Evolutionary conservation across 2,113 vertebrate genomes (phyloP).

Genomic region (Tetrax tetrax): DNA sequence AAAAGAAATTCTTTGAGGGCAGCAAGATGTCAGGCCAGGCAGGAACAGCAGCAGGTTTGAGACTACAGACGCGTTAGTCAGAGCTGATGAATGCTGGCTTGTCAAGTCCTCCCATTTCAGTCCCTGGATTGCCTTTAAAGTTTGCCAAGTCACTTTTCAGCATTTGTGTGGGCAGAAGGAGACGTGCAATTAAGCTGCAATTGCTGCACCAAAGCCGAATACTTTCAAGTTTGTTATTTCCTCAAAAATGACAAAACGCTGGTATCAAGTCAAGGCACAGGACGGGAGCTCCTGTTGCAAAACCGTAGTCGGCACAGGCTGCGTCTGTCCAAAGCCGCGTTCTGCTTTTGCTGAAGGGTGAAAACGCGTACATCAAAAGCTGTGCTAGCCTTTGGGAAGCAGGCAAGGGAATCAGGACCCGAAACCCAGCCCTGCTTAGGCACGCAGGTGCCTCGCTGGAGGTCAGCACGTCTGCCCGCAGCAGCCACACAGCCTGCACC

Average conservation of each 20-base stretch:
- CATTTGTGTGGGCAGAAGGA: slow-evolving; percentile 73
- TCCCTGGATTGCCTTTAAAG: slow-evolving; percentile 67
- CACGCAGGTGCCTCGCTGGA: neutral
- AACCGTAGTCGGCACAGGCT: neutral
- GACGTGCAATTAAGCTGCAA: slow-evolving; percentile 70
- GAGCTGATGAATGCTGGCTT: slow-evolving; percentile 72
- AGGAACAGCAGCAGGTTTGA: slow-evolving; percentile 69
- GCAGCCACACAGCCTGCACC: neutral
- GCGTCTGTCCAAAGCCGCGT: neutral
- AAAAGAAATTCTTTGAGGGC: slow-evolving; percentile 60
- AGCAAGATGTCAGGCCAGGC: slow-evolving; percentile 66
- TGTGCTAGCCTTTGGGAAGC: neutral
- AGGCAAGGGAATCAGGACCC: neutral
- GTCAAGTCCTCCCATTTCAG: slow-evolving; percentile 67
- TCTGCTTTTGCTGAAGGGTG: neutral
- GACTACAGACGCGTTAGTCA: slow-evolving; percentile 69
- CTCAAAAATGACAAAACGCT: slow-evolving; percentile 63
- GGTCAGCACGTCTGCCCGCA: neutral
- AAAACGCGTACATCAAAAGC: neutral
- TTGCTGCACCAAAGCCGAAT: slow-evolving; percentile 65
- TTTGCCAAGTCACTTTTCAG: slow-evolving; percentile 73
- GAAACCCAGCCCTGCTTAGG: fast-evolving
- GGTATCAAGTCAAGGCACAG: slow-evolving; percentile 50
- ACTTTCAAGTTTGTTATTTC: slow-evolving; percentile 67
- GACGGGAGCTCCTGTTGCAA: slow-evolving; percentile 27